Conservation (phyloP, 2,113 vertebrate genomes). For the Aepyceros melampus region DNA sequence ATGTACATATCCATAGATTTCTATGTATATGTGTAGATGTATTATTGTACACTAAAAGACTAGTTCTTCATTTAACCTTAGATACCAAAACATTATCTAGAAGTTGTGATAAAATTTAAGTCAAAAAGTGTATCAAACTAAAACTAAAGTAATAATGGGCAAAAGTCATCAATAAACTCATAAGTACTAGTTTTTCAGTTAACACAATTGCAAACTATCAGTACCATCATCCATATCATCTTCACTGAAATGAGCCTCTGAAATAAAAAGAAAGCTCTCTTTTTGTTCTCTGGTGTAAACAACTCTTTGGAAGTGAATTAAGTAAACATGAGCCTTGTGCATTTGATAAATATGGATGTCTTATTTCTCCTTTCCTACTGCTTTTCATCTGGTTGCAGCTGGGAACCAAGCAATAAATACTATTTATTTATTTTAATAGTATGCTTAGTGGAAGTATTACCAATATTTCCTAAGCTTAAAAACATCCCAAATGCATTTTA, state of each 20-base stretch:
- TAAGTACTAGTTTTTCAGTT: not conserved
- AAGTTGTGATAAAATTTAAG: not conserved
- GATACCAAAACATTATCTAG: not conserved
- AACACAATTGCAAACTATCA: not conserved
- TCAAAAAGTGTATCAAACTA: not conserved
- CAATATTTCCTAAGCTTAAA: constrained; percentile 83
- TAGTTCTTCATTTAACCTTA: not conserved
- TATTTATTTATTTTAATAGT: constrained; percentile 87
- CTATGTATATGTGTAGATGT: not conserved
- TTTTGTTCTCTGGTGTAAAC: constrained; percentile 63
- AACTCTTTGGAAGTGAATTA: constrained; percentile 77
- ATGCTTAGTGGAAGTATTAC: constrained; percentile 84
- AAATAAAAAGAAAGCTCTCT: constrained; percentile 49
- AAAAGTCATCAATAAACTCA: not conserved
- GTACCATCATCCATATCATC: not conserved
- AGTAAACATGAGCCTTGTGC: constrained; percentile 73
- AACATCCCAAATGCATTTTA: constrained; percentile 80
- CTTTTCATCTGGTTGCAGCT: constrained; percentile 75
- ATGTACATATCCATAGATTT: no score
- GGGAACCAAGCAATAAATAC: constrained; percentile 82
- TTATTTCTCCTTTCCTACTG: constrained; percentile 67
- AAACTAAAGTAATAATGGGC: not conserved
- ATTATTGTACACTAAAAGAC: not conserved
- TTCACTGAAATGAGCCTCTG: not conserved
- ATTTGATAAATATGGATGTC: constrained; percentile 77